These are phyloP conservation scores for Eulemur rufifrons DNA, from an alignment of 2,113 vertebrate genomes.

Conservation along the genomic window DNA sequence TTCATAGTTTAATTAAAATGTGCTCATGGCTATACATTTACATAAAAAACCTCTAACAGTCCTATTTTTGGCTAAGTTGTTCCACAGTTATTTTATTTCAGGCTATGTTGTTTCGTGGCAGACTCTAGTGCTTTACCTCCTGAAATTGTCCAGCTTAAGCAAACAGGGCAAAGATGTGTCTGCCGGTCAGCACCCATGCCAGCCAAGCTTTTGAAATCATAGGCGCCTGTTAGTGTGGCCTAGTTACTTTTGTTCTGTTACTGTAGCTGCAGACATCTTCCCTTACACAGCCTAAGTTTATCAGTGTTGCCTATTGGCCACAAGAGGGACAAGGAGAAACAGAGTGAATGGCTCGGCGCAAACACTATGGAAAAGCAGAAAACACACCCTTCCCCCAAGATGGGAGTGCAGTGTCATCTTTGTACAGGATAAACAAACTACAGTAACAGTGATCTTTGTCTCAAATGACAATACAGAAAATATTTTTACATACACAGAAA, in stretches of 20 bases:
- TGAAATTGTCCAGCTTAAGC: not conserved
- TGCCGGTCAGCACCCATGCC: not conserved
- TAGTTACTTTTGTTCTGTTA: not conserved
- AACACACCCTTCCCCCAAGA: not conserved
- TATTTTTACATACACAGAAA: not conserved
- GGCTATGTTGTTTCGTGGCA: not conserved
- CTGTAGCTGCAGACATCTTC: not conserved
- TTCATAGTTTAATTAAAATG: not conserved
- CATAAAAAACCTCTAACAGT: not conserved
- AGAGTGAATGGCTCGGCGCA: not conserved
- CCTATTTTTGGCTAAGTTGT: not conserved
- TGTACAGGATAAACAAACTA: not conserved
- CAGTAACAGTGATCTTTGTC: not conserved
- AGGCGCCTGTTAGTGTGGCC: not conserved
- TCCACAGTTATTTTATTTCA: not conserved
- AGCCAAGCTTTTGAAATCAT: not conserved
- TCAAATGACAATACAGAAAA: not conserved
- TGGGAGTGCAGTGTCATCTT: not conserved
- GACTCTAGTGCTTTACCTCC: not conserved
- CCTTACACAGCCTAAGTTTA: not conserved
- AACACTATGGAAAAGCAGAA: not conserved
- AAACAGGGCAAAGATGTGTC: not conserved
- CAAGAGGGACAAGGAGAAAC: slow-evolving; percentile 48
- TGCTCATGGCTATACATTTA: not conserved
- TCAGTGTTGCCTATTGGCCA: slow-evolving; percentile 34